Base-by-base conservation (phyloP, 2,888 invertebrate species). In the Bembecia ichneumoniformis region DNA sequence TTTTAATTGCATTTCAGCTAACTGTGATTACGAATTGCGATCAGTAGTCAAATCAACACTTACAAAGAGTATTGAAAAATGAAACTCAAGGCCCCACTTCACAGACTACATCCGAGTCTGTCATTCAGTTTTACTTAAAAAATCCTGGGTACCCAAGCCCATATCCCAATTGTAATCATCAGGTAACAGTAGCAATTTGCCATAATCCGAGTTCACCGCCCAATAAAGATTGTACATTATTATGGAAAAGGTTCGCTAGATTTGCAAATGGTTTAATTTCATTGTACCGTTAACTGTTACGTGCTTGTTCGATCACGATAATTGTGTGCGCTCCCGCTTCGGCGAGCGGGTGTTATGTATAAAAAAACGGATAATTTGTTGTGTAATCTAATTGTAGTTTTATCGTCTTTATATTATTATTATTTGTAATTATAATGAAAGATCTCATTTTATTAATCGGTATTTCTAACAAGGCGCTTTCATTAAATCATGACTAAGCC, bases 381-480 rank as follows among this genome's bases (percentile, higher is more conserved):
- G 82, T 87, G 77, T 82, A 79, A 80, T 82, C 74, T 86, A 86
- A 83, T 77, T 78, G 74, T 86, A 86, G 83, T 80, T 84, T 79
- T 82, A 86, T 79, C 77, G 77, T 81, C 79, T 84, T 77, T 83
- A 80, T 83, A 79, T 82, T 77, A 82, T 82, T 82, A 83, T 82
- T 28, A 83, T 84, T 83, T 78, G 81, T 86, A 87, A 83, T 82
- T 87, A 77, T 86, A 87, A 87, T 87, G 84, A 86, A 87, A 86
- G 87, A 87, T 87, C 87, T 87, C 87, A 87, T 87, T 86, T 86
- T 83, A 87, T 84, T 87, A 87, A 86, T 87, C 87, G 87, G 87
- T 87, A 87, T 86, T 87, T 83, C 79, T 87, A 86, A 87, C 87
- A 86, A 86, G 87, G 86, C 86, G 86, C 84, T 86, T 81, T 86